Base-by-base conservation (phyloP, 2,888 invertebrate species). In the Epicampocera succincta region DNA sequence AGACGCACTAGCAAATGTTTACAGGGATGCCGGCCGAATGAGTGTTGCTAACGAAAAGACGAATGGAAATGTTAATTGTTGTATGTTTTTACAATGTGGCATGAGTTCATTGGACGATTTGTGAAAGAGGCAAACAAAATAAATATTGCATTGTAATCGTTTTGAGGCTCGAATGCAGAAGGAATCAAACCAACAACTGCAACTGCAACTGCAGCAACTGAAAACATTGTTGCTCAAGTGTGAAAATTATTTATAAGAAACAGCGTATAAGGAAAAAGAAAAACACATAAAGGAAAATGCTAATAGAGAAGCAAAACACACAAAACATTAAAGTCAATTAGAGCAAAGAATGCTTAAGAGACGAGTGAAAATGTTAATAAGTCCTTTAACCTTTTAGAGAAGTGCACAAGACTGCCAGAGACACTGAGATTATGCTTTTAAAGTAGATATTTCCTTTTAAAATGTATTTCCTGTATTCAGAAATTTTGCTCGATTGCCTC, bases 21-120 rank as follows among this genome's bases (percentile, higher is more conserved):
- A 6, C 42, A 38, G 25, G 25, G 42, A 29, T 29, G 52, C 25
- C 21, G 33, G 0, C 42, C 19, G 17, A 42, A 52, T n/a, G 12
- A 60, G 60, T 15, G 15, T 71, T 40, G 58, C 12, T 13, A 50
- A 42, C 13, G n/a, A 29, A 29, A 42, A 12, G 44, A 74, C 29
- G 56, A 58, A 65, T 66, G 56, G 19, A 74, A 74, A 74, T 58
- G 56, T 40, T 74, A 66, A 66, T 74, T 74, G 54, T 54, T 33
- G 19, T 44, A 21, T 54, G n/a, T 0, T 50, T 21, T 52, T 63
- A 33, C 5, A 9, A 29, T 19, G 9, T 72, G 60, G 78, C 60
- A 46, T 58, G 68, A 40, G 82, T 74, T 82, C 78, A 82, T 74
- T 82, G 74, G 60, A 78, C 82, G 78, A 82, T 82, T 82, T 82